These are phyloP conservation scores for Spicauda simplicius DNA, from an alignment of 2,888 invertebrate species.

Conservation along the genomic window DNA sequence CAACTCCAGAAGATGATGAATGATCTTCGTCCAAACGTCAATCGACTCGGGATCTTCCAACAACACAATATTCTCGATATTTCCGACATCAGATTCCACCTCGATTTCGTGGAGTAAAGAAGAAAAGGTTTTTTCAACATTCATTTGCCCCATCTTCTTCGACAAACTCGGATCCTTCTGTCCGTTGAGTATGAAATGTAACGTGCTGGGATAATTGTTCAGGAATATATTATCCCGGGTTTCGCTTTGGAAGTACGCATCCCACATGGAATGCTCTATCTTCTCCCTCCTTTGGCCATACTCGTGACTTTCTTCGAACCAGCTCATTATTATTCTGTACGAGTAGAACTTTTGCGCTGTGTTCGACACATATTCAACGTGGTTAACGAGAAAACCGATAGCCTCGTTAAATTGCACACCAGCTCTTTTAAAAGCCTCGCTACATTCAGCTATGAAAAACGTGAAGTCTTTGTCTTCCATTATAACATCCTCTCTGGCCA, in stretches of 20 bases:
- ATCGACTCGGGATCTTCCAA: slow-evolving; percentile 71
- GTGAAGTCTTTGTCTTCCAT: slow-evolving; percentile 69
- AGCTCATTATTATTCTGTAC: slow-evolving; percentile 75
- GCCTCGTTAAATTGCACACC: slow-evolving; percentile 86
- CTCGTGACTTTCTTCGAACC: slow-evolving; percentile 74
- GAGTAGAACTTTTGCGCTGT: slow-evolving; percentile 79
- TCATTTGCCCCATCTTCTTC: slow-evolving; percentile 57
- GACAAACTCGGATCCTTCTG: slow-evolving; percentile 66
- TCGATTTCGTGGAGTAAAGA: slow-evolving; percentile 72
- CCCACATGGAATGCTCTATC: slow-evolving; percentile 80
- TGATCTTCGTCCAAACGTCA: slow-evolving; percentile 74
- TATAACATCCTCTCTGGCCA: slow-evolving; percentile 55
- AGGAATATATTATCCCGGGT: slow-evolving; percentile 58
- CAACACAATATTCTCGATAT: slow-evolving; percentile 67
- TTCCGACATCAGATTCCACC: slow-evolving; percentile 73
- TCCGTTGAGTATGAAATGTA: slow-evolving; percentile 67
- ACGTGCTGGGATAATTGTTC: slow-evolving; percentile 64
- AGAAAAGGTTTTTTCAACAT: slow-evolving; percentile 67
- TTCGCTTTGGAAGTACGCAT: slow-evolving; percentile 67
- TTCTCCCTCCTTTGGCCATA: slow-evolving; percentile 69
- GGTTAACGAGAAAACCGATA: slow-evolving; percentile 86
- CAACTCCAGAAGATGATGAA: slow-evolving; percentile 82
- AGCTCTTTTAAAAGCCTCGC: slow-evolving; percentile 85
- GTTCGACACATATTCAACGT: slow-evolving; percentile 78
- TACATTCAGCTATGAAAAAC: slow-evolving; percentile 85